Conservation (phyloP, 2,888 invertebrate species). For the Hirtodrosophila cameraria region DNA sequence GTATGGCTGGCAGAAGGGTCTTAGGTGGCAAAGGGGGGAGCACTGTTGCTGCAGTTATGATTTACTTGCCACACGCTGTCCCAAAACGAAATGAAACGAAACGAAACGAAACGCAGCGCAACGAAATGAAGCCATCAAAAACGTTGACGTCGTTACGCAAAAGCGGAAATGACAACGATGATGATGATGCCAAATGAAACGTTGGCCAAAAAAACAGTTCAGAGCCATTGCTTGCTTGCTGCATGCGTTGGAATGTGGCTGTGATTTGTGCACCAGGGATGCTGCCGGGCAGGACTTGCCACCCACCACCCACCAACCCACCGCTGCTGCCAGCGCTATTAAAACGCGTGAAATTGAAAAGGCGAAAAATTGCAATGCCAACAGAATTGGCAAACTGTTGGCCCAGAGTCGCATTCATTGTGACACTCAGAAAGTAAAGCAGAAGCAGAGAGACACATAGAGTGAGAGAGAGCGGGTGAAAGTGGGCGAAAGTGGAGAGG, state of each 20-base stretch:
- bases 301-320: not conserved
- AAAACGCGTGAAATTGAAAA: constrained; percentile 75
- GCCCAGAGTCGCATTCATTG: constrained; percentile 33
- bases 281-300: constrained; percentile 8
- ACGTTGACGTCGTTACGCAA: constrained; percentile 75
- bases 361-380: constrained; percentile 75
- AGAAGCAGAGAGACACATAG: not conserved
- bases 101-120: constrained; percentile 60
- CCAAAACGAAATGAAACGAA: constrained; percentile 49
- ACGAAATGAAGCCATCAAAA: constrained; percentile 77
- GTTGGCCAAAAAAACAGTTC: constrained; percentile 28
- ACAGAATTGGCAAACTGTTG: constrained; percentile 59
- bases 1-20: constrained; percentile 13
- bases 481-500: not conserved
- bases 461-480: no score
- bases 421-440: constrained; percentile 10
- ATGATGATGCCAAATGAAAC: constrained; percentile 60
- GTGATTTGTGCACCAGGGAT: constrained; percentile 40
- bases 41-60: constrained; percentile 58
- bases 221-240: constrained; percentile 14
- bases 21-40: not conserved
- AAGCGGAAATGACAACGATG: constrained; percentile 78
- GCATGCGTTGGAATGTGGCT: constrained; percentile 35
- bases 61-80: constrained; percentile 65
- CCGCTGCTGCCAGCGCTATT: constrained; percentile 43